These are phyloP conservation scores for Muschampia plurimacula DNA, from an alignment of 2,888 invertebrate genomes.

Conservation along the genomic window DNA sequence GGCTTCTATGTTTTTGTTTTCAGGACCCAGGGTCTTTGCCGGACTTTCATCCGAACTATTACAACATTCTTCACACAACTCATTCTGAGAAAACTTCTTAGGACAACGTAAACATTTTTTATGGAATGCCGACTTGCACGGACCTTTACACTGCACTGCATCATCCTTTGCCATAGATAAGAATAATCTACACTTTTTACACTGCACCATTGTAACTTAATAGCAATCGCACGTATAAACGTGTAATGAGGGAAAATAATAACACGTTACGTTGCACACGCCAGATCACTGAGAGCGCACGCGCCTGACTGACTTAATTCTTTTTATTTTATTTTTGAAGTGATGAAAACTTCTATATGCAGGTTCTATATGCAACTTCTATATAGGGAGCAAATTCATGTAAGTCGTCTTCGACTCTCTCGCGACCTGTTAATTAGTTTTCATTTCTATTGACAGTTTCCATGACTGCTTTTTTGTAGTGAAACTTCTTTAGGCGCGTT, in stretches of 20 bases:
- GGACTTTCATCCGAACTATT: neutral
- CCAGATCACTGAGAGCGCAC: neutral
- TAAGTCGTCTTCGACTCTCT: no score
- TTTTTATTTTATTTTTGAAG: no score
- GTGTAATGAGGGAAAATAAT: neutral
- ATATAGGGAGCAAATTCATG: no score
- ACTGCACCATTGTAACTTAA: constrained; percentile 6
- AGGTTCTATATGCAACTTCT: no score
- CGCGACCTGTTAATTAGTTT: no score
- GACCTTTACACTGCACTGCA: constrained; percentile 1
- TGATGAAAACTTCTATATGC: no score
- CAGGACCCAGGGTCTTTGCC: neutral
- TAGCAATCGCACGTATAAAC: neutral
- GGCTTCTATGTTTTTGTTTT: neutral
- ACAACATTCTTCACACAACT: constrained; percentile 9
- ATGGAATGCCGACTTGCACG: neutral
- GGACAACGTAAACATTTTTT: constrained; percentile 8
- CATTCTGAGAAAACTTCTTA: neutral
- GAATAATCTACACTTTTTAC: constrained; percentile 6
- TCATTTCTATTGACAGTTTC: no score
- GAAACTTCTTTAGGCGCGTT: no score
- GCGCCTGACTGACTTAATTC: constrained; percentile 1
- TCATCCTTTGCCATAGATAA: neutral
- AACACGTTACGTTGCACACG: neutral
- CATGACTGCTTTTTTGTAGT: no score